These are phyloP conservation scores for Lamellibrachia columna DNA, from an alignment of 2,888 invertebrate species.

Conservation along the genomic window DNA sequence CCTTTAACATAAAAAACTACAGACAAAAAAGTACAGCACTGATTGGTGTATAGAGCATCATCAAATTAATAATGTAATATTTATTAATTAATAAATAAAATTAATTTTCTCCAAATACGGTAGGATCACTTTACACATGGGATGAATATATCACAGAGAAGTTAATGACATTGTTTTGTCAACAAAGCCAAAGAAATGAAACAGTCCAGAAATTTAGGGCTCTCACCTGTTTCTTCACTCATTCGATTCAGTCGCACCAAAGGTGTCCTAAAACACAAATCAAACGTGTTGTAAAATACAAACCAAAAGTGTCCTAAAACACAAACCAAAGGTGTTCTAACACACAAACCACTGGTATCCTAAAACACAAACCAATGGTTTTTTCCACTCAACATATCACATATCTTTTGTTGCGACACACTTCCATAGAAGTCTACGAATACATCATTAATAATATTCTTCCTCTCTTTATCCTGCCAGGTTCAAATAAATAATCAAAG, in stretches of 20 bases:
- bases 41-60: background rate
- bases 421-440: background rate
- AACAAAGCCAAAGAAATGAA: no score
- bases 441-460: background rate
- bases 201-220: background rate
- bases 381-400: background rate
- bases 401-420: background rate
- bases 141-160: no score
- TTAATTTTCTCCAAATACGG: background rate
- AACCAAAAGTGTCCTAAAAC: no score
- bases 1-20: no score
- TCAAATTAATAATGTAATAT: background rate
- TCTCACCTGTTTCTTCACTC: slow-evolving; percentile 60
- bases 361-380: background rate
- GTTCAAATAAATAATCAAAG: background rate
- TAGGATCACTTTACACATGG: no score
- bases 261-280: slow-evolving; percentile 51
- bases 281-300: no score
- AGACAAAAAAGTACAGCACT: background rate
- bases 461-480: background rate
- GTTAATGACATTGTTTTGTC: background rate
- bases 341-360: no score
- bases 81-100: background rate
- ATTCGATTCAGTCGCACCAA: slow-evolving; percentile 58
- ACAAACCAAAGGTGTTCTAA: no score